Evolutionary conservation across 2,113 vertebrate species (phyloP), one percentile per base, ranked within the genome.

Genomic region (Seriola dumerili): DNA sequence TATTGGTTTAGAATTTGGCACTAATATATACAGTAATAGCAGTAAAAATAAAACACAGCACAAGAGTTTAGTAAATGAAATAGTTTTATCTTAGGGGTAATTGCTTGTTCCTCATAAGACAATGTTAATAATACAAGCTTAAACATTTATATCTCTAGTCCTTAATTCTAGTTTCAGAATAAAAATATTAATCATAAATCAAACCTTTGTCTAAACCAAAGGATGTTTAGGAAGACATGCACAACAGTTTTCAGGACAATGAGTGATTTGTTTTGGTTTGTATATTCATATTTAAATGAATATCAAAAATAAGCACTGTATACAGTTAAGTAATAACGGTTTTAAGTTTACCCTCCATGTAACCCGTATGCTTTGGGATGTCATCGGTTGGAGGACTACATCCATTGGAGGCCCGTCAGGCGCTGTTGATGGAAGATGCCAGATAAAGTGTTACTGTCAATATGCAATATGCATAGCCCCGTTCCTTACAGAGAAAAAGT

Each of bases 321-420:
- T 42, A 34, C 21, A 52, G 25, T 71, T 25, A 70, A 36, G 32
- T 46, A 44, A 76, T 14, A 57, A 70, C 23, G 48, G 9, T 3
- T 52, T 10, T 76, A 44, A 79, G 40, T 75, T 91, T 94, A 99
- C 98, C 97, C 98, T 99, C 98, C 98, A 99, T 11, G 98, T 99
- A 44, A 99, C 98, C 58, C 98, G 97, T 80, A 99, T 99, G 94
- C 98, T 99, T 93, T 99, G 98, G 29, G 98, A 99, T 0, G 98
- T 99, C 94, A 98, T 96, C 0, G 98, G 97, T 86, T 97, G 96
- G 89, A 99, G 91, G 85, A 97, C 96, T 54, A 99, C 98, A 3
- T 99, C 98, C 96, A 99, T 96, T 0, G 98, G 98, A 0, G 98
- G 98, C 0, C 98, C 98, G 0, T 99, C 98, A 0, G 98, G 98